A percentile compares a stretch with the other conserved stretches of the same genome.
phyloP scores from a whole-genome alignment of 2,888 invertebrate species.

The Tipula confusa region DNA sequence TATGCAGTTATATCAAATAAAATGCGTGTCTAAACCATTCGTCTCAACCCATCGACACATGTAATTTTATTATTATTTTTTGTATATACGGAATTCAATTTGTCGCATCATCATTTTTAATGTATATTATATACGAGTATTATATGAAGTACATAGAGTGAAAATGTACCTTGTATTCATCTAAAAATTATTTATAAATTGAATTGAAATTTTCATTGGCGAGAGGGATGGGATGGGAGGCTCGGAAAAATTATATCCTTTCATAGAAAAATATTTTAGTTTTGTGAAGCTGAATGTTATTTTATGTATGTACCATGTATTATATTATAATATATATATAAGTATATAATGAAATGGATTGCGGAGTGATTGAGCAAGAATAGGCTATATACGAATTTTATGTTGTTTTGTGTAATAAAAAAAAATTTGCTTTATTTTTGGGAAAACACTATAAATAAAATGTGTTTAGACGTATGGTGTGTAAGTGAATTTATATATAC shows the following conservation, averaged over 20 bases:
- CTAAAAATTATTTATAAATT: constrained; percentile 20
- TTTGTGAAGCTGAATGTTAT: neutral
- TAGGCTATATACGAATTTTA: neutral
- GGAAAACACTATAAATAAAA: neutral
- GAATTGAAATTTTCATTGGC: neutral
- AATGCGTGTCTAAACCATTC: neutral
- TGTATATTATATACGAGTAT: neutral
- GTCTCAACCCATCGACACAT: neutral
- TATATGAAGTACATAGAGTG: neutral
- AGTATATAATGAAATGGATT: neutral
- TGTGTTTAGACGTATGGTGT: neutral
- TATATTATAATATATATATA: neutral
- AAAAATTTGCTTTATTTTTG: neutral
- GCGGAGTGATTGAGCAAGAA: constrained; percentile 3
- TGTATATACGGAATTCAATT: neutral
- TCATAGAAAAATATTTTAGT: constrained; percentile 25
- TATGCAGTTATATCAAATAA: neutral
- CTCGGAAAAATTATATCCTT: neutral
- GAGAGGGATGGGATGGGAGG: neutral
- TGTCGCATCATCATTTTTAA: constrained; percentile 25
- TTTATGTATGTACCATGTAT: neutral
- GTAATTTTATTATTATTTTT: neutral
- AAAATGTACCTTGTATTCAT: constrained; percentile 25
- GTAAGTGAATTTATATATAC: neutral
- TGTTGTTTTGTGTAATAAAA: neutral